Conservation (phyloP, 2,888 invertebrate genomes). For the Lasius platythorax region DNA sequence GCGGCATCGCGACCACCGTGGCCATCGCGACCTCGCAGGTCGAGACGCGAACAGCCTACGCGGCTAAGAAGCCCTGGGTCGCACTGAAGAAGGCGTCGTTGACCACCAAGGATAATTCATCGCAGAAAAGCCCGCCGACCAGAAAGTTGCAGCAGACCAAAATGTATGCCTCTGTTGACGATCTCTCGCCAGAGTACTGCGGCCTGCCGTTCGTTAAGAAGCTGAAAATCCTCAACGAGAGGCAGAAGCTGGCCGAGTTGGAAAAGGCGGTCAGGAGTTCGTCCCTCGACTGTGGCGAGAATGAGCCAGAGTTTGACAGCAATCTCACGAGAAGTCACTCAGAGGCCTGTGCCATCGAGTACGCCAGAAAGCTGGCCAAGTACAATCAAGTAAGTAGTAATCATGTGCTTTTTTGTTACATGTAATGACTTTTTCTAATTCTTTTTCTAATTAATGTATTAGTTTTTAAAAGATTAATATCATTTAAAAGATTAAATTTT, state of each 20-base stretch:
- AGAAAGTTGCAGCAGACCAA: slow-evolving; percentile 86
- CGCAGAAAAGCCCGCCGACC: slow-evolving; percentile 76
- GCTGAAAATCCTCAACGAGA: slow-evolving; percentile 94
- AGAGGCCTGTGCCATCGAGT: slow-evolving; percentile 92
- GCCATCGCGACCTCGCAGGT: slow-evolving; percentile 6
- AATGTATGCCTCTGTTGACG: slow-evolving; percentile 94
- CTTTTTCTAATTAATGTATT: neutral
- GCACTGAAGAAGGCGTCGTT: slow-evolving; percentile 91
- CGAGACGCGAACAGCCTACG: slow-evolving; percentile 69
- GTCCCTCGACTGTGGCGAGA: slow-evolving; percentile 91
- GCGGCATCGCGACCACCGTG: neutral
- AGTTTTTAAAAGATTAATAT: neutral
- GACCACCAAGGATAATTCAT: slow-evolving; percentile 73
- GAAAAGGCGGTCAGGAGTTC: slow-evolving; percentile 93
- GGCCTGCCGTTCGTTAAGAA: slow-evolving; percentile 95
- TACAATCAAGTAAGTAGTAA: slow-evolving; percentile 79
- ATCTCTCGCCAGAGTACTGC: slow-evolving; percentile 94
- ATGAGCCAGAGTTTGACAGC: slow-evolving; percentile 87
- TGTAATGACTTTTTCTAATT: neutral
- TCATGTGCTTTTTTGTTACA: neutral
- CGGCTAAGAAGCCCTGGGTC: slow-evolving; percentile 90
- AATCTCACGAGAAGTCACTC: slow-evolving; percentile 92
- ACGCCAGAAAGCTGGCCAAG: slow-evolving; percentile 83
- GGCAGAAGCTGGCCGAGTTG: slow-evolving; percentile 94
- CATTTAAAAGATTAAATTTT: neutral